These are phyloP conservation scores for Vespertilio murinus DNA, from an alignment of 2,797 vertebrate species.

Conservation along the genomic window DNA sequence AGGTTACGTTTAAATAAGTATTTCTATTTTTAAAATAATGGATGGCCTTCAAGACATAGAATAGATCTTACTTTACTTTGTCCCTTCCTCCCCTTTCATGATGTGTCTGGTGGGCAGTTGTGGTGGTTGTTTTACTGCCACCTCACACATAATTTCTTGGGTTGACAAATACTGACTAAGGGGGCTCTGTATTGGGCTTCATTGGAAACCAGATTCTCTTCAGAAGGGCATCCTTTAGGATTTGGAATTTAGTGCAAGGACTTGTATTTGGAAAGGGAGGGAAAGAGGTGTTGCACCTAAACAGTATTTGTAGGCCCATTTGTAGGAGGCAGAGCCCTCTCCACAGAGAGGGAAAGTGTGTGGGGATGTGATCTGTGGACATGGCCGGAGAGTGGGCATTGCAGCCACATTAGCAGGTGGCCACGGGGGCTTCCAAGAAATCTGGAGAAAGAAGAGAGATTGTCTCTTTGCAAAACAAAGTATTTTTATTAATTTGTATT, in stretches of 20 bases:
- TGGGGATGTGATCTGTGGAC: not conserved
- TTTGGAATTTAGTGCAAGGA: not conserved
- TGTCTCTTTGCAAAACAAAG: slow-evolving; percentile 56
- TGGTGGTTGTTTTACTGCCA: not conserved
- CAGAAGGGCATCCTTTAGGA: not conserved
- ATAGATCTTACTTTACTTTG: rapidly evolving
- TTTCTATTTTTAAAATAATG: slow-evolving; percentile 54
- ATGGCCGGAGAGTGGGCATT: not conserved
- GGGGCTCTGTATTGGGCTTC: not conserved
- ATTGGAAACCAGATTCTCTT: not conserved
- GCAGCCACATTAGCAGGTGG: rapidly evolving
- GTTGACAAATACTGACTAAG: not conserved
- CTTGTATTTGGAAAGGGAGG: not conserved
- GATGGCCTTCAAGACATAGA: not conserved
- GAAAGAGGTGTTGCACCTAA: slow-evolving; percentile 44
- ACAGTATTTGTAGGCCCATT: slow-evolving; percentile 52
- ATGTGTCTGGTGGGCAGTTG: not conserved
- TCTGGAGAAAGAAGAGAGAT: not conserved
- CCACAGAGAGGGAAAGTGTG: not conserved
- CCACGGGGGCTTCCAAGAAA: not conserved
- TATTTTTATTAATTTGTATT: slow-evolving; percentile 80
- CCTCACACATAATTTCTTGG: rapidly evolving
- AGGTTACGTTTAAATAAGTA: slow-evolving; percentile 48
- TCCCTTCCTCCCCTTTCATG: rapidly evolving
- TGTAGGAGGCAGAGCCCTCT: slow-evolving; percentile 16